Conservation (phyloP, 2,113 vertebrate species). For the Dipodomys merriami region DNA sequence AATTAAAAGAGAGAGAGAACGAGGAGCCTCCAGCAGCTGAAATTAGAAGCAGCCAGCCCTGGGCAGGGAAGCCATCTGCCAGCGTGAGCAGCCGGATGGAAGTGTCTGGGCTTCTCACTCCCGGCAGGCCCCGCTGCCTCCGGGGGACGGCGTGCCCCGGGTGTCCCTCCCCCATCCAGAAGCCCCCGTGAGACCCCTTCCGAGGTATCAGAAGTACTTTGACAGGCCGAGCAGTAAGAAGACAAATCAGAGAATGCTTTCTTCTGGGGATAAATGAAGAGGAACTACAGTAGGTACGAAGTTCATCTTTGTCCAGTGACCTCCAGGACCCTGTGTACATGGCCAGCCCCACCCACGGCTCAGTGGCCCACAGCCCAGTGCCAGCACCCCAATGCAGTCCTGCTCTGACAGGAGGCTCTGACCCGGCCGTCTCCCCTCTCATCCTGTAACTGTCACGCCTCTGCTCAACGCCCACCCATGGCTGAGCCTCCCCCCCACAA, state of each 20-base stretch:
- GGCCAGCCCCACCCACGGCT: neutral
- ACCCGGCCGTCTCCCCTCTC: fast-evolving
- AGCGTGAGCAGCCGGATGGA: fast-evolving
- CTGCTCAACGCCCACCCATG: no score
- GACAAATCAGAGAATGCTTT: fast-evolving
- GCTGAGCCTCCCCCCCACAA: fast-evolving
- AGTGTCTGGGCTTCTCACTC: constrained; percentile 26
- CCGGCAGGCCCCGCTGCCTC: neutral
- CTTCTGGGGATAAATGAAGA: neutral
- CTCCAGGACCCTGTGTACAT: no score
- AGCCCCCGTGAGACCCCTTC: neutral
- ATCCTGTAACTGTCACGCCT: no score
- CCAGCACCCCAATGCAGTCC: no score
- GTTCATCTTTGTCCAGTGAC: neutral
- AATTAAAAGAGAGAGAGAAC: constrained; percentile 12
- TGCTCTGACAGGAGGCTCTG: neutral
- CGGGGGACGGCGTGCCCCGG: no score
- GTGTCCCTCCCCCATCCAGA: neutral
- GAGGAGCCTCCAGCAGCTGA: constrained; percentile 52
- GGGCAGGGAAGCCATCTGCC: constrained; percentile 79
- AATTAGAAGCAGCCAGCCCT: constrained; percentile 75
- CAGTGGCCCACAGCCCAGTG: neutral
- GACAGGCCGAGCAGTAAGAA: neutral
- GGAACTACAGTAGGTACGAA: fast-evolving
- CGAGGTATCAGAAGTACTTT: neutral